phyloP scores from a whole-genome alignment of 2,113 vertebrate genomes.

The Falco punctatus region DNA sequence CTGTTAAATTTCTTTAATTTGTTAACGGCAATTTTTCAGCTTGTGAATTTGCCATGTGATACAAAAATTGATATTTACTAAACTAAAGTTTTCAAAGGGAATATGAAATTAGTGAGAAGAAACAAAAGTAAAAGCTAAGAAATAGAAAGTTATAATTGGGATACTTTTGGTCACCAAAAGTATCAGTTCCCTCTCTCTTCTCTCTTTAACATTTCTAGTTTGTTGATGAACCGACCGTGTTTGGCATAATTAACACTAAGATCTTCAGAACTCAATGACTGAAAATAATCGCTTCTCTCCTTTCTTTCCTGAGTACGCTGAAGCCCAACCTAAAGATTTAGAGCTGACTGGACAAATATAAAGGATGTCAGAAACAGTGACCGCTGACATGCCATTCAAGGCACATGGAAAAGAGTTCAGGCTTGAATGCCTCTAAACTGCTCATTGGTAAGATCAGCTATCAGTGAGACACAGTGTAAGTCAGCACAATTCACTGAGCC shows the following conservation, averaged over 20 bases:
- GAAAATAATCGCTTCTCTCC: conserved; percentile 92
- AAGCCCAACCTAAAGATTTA: conserved; percentile 88
- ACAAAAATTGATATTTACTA: neutral
- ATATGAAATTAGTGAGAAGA: neutral
- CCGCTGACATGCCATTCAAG: conserved; percentile 89
- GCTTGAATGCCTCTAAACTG: conserved; percentile 86
- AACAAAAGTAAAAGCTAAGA: conserved; percentile 31
- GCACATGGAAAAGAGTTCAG: conserved; percentile 84
- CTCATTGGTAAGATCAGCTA: conserved; percentile 90
- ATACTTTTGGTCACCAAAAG: conserved; percentile 56
- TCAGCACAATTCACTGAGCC: conserved; percentile 90
- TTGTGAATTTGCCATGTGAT: neutral
- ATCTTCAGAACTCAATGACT: conserved; percentile 93
- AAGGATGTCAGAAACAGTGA: conserved; percentile 88
- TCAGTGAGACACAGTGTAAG: conserved; percentile 84
- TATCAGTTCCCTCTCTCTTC: conserved; percentile 51
- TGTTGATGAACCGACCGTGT: conserved; percentile 84
- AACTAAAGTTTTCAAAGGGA: neutral
- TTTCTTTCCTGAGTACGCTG: conserved; percentile 86
- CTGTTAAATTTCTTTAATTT: neutral
- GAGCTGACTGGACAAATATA: conserved; percentile 94
- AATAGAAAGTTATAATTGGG: conserved; percentile 42
- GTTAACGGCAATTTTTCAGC: neutral
- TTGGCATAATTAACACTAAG: conserved; percentile 90
- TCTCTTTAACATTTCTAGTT: conserved; percentile 78